Evolutionary conservation across 2,888 invertebrate genomes (phyloP).

Genomic region (Synergus itoensis): DNA sequence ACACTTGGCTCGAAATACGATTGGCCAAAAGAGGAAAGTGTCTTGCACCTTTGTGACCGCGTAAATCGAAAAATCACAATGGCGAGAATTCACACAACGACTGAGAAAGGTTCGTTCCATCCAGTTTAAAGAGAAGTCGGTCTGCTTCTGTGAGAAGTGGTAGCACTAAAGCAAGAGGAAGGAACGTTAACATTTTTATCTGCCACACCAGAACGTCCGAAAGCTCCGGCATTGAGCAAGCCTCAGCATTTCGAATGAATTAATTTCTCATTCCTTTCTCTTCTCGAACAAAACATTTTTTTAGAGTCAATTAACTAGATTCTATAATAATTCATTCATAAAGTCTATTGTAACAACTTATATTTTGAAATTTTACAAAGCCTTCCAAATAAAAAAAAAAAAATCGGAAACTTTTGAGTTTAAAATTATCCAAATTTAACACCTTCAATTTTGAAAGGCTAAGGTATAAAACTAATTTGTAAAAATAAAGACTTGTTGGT

Average conservation of each 20-base stretch:
- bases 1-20: conserved; percentile 79
- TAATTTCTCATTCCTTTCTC: conserved; percentile 13
- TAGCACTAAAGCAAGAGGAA: conserved; percentile 31
- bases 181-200: conserved; percentile 61
- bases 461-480: not conserved
- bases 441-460: not conserved
- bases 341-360: not conserved
- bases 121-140: conserved; percentile 60
- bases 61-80: conserved; percentile 49
- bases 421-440: not conserved
- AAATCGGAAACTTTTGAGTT: not conserved
- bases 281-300: not conserved
- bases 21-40: conserved; percentile 78
- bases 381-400: not conserved
- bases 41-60: conserved; percentile 78
- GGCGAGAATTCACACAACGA: conserved; percentile 66
- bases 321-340: not conserved
- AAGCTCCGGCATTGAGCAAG: conserved; percentile 52
- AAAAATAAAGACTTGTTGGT: not conserved
- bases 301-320: not conserved
- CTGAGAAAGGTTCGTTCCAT: conserved; percentile 74
- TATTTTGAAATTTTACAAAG: not conserved
- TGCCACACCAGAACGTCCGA: conserved; percentile 58
- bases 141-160: conserved; percentile 24
- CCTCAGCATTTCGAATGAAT: conserved; percentile 46